These are phyloP conservation scores for Probaryconus sp. DNA, from an alignment of 1,140 invertebrate species.

Conservation along the genomic window DNA sequence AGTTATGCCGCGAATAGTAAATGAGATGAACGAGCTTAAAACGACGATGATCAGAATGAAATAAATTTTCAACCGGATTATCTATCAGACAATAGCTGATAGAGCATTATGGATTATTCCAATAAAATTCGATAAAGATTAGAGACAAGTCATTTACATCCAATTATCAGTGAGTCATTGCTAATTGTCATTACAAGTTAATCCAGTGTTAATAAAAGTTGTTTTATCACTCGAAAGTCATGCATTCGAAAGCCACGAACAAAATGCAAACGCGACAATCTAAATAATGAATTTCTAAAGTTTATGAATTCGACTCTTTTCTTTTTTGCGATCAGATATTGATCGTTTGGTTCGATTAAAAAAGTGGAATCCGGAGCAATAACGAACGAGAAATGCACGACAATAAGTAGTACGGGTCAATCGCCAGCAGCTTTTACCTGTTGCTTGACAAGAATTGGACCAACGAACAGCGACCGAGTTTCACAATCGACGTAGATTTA, in stretches of 20 bases:
- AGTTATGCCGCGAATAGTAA: constrained; percentile 36
- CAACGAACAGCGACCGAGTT: constrained; percentile 47
- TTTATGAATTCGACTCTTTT: too few species aligned
- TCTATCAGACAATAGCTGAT: not conserved
- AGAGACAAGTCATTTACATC: too few species aligned
- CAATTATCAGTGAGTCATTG: not conserved
- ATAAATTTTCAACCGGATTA: not conserved
- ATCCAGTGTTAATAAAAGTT: too few species aligned
- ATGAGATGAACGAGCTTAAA: constrained; percentile 15
- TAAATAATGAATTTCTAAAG: too few species aligned
- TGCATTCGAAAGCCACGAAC: too few species aligned
- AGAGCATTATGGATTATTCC: too few species aligned
- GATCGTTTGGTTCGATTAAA: constrained; percentile 13
- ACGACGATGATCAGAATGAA: constrained; percentile 11
- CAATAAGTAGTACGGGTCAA: constrained; percentile 54
- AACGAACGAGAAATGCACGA: constrained; percentile 6
- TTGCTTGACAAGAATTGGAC: constrained; percentile 54
- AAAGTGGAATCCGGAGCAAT: constrained; percentile 8
- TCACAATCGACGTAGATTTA: constrained; percentile 46
- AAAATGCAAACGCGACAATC: too few species aligned
- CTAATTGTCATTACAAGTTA: too few species aligned
- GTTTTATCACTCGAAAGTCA: too few species aligned
- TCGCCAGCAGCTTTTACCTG: constrained; percentile 49
- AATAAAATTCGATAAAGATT: not conserved
- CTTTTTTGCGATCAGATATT: too few species aligned